These are phyloP conservation scores for Prinia subflava DNA, from an alignment of 2,113 vertebrate species.

Conservation along the genomic window DNA sequence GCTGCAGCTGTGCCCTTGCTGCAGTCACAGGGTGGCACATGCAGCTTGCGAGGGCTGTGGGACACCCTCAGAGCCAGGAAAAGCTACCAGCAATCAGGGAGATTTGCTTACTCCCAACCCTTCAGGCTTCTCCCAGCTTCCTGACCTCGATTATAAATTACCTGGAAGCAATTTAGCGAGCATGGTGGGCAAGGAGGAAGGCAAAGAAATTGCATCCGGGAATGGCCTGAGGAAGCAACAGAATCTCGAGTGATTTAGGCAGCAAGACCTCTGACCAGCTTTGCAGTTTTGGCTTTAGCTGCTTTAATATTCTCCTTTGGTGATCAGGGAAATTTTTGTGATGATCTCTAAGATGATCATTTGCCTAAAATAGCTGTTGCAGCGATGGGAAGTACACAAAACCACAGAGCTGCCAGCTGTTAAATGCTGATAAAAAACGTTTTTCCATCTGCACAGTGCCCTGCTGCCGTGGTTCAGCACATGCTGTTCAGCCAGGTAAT, in stretches of 20 bases:
- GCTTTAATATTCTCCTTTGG: neutral
- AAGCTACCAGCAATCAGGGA: fast-evolving
- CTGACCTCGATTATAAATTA: neutral
- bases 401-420: neutral
- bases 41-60: neutral
- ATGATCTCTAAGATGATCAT: neutral
- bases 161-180: neutral
- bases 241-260: neutral
- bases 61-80: neutral
- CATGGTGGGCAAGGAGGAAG: neutral
- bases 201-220: neutral
- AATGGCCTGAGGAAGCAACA: neutral
- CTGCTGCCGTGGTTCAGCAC: neutral
- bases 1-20: constrained; percentile 17
- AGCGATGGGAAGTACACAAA: neutral
- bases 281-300: neutral
- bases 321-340: neutral
- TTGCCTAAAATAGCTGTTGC: neutral
- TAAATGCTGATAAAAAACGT: neutral
- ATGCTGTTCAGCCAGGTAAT: neutral
- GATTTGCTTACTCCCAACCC: neutral
- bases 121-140: neutral
- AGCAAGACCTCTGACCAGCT: neutral
- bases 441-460: neutral
- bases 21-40: neutral